Evolutionary conservation across 1,140 invertebrate species (phyloP).

Genomic region (Atopsyche davidsoni): DNA sequence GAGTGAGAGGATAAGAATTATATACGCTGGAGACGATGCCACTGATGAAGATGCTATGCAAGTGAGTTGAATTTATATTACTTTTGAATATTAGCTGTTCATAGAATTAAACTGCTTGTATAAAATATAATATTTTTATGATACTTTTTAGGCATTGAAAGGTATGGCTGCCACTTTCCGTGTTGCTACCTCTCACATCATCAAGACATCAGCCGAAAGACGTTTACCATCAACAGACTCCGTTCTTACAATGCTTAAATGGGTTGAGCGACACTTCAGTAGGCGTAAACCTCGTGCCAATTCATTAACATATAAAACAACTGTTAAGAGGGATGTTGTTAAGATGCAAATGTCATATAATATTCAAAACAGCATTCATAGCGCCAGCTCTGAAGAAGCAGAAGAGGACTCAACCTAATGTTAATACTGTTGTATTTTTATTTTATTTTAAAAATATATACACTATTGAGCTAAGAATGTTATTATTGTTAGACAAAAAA

Average conservation of each 20-base stretch:
- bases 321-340: conserved; percentile 54
- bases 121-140: conserved; percentile 6
- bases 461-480: background rate
- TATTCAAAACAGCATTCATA: conserved; percentile 34
- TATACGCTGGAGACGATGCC: conserved; percentile 84
- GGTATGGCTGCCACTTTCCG: conserved; percentile 88
- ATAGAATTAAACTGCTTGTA: too few species aligned
- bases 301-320: conserved; percentile 52
- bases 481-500: background rate
- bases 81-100: background rate
- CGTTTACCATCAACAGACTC: conserved; percentile 82
- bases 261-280: conserved; percentile 79
- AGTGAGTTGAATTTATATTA: conserved; percentile 47
- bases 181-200: conserved; percentile 75
- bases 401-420: conserved; percentile 12
- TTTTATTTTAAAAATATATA: background rate
- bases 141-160: conserved; percentile 62
- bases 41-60: conserved; percentile 90
- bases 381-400: conserved; percentile 28
- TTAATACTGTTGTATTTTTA: background rate
- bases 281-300: conserved; percentile 62
- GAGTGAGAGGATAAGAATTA: conserved; percentile 83
- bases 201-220: conserved; percentile 78
- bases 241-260: conserved; percentile 81
- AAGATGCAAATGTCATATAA: conserved; percentile 69